Evolutionary conservation across 2,797 vertebrate species (phyloP), one percentile per base, ranked within the genome.

Genomic region (Coendou prehensilis): DNA sequence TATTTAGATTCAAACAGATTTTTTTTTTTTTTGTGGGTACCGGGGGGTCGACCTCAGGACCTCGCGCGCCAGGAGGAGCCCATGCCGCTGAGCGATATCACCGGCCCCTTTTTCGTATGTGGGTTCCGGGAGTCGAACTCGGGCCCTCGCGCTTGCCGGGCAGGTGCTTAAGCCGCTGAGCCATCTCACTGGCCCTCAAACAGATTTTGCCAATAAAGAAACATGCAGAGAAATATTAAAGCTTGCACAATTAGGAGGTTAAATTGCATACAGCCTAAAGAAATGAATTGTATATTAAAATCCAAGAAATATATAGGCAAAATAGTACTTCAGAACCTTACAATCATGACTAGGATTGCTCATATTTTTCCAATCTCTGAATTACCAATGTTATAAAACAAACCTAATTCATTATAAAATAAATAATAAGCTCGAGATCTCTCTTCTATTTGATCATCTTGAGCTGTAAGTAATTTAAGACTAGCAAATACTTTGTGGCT

Each of bases 121-220:
- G n/a, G n/a, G n/a, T n/a, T n/a, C n/a, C n/a, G n/a, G n/a, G n/a
- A n/a, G n/a, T n/a, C n/a, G n/a, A n/a, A n/a, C n/a, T n/a, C n/a
- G n/a, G n/a, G n/a, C n/a, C n/a, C n/a, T n/a, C n/a, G n/a, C n/a
- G n/a, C n/a, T n/a, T n/a, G n/a, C n/a, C n/a, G n/a, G n/a, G n/a
- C n/a, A n/a, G n/a, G n/a, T n/a, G n/a, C n/a, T n/a, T n/a, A n/a
- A n/a, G n/a, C n/a, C n/a, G n/a, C n/a, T n/a, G n/a, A n/a, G n/a
- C n/a, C n/a, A n/a, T n/a, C n/a, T n/a, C n/a, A n/a, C n/a, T n/a
- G n/a, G n/a, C n/a, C n/a, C n/a, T 93, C 8, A 82, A 17, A 10
- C 26, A 83, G 41, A 87, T 33, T 89, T 88, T 94, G 6, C 28
- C 61, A 71, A 84, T 37, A 83, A 92, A 59, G 37, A 95, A 76